A percentile compares a stretch with the other conserved stretches of the same genome.
phyloP scores from a whole-genome alignment of 2,113 vertebrate species.

The Sorex fumeus region DNA sequence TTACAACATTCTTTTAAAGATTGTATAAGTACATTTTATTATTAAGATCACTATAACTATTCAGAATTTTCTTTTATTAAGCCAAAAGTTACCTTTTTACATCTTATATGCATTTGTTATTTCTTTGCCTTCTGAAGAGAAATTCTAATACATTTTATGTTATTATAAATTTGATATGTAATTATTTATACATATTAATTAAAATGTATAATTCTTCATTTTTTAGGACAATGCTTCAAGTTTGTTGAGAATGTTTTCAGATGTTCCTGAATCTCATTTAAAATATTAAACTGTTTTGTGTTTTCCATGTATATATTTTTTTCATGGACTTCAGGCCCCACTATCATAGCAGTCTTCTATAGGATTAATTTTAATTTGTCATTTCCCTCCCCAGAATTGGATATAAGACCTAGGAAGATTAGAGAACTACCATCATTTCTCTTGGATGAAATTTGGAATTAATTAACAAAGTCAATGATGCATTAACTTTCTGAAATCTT shows the following conservation, averaged over 20 bases:
- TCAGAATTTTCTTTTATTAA: constrained; percentile 43
- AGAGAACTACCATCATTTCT: not conserved
- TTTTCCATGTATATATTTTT: not conserved
- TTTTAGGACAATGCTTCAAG: constrained; percentile 26
- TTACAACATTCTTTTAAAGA: constrained; percentile 3
- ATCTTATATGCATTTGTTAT: not conserved
- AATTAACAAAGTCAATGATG: not conserved
- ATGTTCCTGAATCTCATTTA: not conserved
- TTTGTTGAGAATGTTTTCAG: not conserved
- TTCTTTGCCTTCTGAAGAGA: not conserved
- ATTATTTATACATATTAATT: too few species aligned
- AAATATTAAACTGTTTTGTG: not conserved
- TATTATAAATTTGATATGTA: too few species aligned
- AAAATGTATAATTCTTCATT: not conserved
- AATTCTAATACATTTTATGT: too few species aligned
- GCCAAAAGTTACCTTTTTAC: not conserved
- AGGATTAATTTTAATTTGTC: constrained; percentile 9
- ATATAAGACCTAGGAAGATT: not conserved
- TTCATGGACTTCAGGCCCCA: not conserved
- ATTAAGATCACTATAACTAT: constrained; percentile 19
- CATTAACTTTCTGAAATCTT: not conserved
- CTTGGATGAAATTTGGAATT: not conserved
- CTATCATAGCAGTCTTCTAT: not conserved
- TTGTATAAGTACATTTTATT: constrained; percentile 31
- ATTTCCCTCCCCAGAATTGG: not conserved